phyloP scores from a whole-genome alignment of 2,113 vertebrate species.

The Oreochromis tanganicae region DNA sequence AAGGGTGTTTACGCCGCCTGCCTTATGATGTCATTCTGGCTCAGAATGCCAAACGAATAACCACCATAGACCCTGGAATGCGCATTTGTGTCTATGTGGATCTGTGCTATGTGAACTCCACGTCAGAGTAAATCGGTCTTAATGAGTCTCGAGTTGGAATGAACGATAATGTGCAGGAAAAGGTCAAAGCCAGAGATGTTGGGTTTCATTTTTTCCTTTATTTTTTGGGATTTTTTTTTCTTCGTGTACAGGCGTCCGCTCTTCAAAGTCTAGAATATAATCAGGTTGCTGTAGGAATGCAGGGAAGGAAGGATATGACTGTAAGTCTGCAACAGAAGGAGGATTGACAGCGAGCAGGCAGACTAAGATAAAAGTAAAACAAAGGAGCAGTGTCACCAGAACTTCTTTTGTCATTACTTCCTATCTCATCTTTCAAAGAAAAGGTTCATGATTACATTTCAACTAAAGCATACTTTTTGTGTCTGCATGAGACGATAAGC shows the following conservation, averaged over 20 bases:
- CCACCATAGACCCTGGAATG: slow-evolving; percentile 40
- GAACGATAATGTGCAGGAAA: slow-evolving; percentile 43
- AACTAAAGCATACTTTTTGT: not conserved
- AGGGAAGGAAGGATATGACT: slow-evolving; percentile 18
- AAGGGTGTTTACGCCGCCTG: slow-evolving; percentile 63
- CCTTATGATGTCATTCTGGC: slow-evolving; percentile 66
- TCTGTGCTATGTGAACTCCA: slow-evolving; percentile 51
- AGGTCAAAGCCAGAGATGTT: slow-evolving; percentile 60
- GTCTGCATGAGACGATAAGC: slow-evolving; percentile 24
- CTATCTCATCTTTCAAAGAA: slow-evolving; percentile 44
- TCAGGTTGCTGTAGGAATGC: slow-evolving; percentile 39
- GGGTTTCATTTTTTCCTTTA: slow-evolving; percentile 34
- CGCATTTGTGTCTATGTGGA: slow-evolving; percentile 22
- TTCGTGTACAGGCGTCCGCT: slow-evolving; percentile 34
- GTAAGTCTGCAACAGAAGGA: not conserved
- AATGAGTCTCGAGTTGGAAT: slow-evolving; percentile 54
- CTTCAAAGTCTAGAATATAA: slow-evolving; percentile 58
- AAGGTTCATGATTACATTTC: slow-evolving; percentile 25
- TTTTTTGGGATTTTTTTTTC: not conserved
- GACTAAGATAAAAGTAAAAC: slow-evolving; percentile 45
- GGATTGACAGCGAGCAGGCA: slow-evolving; percentile 25
- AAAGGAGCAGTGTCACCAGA: slow-evolving; percentile 37
- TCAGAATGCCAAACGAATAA: slow-evolving; percentile 61
- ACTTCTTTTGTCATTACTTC: not conserved
- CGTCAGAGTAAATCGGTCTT: slow-evolving; percentile 44